phyloP scores from a whole-genome alignment of 2,888 invertebrate species.

The Pinctada fucata region DNA sequence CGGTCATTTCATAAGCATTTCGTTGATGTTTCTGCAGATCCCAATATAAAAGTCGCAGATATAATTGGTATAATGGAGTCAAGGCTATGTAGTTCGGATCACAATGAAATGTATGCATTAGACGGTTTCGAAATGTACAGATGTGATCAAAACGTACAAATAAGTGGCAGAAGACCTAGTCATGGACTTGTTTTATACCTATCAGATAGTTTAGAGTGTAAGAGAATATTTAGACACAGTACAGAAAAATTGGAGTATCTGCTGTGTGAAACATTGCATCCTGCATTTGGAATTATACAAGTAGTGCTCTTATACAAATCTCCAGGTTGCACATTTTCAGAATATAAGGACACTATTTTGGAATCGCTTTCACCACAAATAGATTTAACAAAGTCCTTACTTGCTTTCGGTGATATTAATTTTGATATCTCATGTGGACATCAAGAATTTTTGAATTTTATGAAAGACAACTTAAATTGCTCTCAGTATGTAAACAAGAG shows the following conservation, averaged over 20 bases:
- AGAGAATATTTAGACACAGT: background rate
- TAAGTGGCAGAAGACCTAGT: conserved; percentile 19
- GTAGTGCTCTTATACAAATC: conserved; percentile 29
- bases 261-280: background rate
- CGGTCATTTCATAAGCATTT: conserved; percentile 37
- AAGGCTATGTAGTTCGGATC: conserved; percentile 30
- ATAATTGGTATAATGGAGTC: conserved; percentile 41
- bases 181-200: conserved; percentile 36
- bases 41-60: conserved; percentile 36
- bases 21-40: conserved; percentile 36
- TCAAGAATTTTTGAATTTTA: background rate
- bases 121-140: conserved; percentile 4
- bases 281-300: conserved; percentile 9
- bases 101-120: conserved; percentile 14
- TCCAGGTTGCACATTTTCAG: conserved; percentile 6
- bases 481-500: background rate
- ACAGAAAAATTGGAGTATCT: conserved; percentile 18
- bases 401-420: conserved; percentile 32
- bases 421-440: conserved; percentile 6
- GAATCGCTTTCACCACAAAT: conserved; percentile 3
- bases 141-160: background rate
- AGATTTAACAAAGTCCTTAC: background rate
- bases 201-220: background rate
- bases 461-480: conserved; percentile 16
- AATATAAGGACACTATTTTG: background rate